A percentile compares a stretch with the other conserved stretches of the same genome.
Conservation (phyloP, 1,140 invertebrate species). For the Zaprionus tsacasi region DNA sequence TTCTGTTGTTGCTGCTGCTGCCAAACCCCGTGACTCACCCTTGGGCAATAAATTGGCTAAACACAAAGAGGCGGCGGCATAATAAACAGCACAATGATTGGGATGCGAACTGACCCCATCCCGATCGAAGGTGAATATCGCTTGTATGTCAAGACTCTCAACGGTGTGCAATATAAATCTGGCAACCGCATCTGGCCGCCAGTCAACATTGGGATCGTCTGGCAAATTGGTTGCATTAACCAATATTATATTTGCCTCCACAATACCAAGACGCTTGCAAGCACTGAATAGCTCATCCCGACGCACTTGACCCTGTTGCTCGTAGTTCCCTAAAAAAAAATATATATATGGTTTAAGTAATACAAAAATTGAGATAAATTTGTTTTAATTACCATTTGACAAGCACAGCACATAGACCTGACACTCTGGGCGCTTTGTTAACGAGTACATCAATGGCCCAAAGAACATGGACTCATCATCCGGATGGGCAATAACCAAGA, state of each 20-base stretch:
- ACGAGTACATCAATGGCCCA: conserved; percentile 93
- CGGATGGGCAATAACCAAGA: conserved; percentile 96
- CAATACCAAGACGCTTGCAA: conserved; percentile 91
- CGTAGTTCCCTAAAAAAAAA: conserved; percentile 88
- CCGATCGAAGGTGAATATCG: conserved; percentile 96
- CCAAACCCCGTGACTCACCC: conserved; percentile 84
- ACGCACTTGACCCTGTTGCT: conserved; percentile 88
- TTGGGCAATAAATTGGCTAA: conserved; percentile 90
- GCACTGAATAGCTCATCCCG: conserved; percentile 92
- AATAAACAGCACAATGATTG: conserved; percentile 94
- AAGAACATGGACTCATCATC: conserved; percentile 99
- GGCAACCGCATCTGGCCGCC: conserved; percentile 90
- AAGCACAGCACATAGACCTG: conserved; percentile 93
- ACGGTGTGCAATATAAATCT: conserved; percentile 90
- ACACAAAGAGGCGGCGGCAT: conserved; percentile 90
- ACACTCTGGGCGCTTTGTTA: conserved; percentile 87
- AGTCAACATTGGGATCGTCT: conserved; percentile 90
- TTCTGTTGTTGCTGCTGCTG: conserved; percentile 41
- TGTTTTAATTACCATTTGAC: conserved; percentile 88
- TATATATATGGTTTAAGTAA: conserved; percentile 21
- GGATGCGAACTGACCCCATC: conserved; percentile 94
- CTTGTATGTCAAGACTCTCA: conserved; percentile 91
- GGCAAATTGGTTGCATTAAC: conserved; percentile 88
- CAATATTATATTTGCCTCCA: conserved; percentile 90
- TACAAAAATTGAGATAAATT: not conserved